These are phyloP conservation scores for Ptychobarbus kaznakovi DNA, from an alignment of 2,797 vertebrate genomes.

Conservation along the genomic window DNA sequence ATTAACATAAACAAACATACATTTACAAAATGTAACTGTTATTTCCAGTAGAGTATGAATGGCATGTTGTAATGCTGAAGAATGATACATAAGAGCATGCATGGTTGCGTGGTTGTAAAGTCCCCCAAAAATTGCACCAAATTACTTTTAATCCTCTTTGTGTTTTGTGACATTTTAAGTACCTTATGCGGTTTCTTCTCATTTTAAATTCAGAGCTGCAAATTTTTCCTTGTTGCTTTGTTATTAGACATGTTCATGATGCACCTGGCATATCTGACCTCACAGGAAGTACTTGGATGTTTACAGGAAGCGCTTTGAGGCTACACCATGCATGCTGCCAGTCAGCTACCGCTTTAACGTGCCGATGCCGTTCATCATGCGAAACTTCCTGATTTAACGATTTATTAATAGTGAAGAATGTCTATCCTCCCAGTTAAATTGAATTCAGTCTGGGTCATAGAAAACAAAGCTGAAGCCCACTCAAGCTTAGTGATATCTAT, in stretches of 20 bases:
- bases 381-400: slow-evolving; percentile 69
- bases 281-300: slow-evolving; percentile 79
- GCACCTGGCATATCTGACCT: slow-evolving; percentile 51
- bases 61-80: neutral
- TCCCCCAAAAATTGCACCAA: slow-evolving; percentile 74
- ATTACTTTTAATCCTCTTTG: slow-evolving; percentile 77
- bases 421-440: slow-evolving; percentile 60
- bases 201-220: slow-evolving; percentile 58
- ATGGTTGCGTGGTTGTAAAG: slow-evolving; percentile 65
- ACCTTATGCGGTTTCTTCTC: slow-evolving; percentile 37
- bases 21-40: neutral
- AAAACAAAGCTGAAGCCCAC: slow-evolving; percentile 53
- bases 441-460: slow-evolving; percentile 47
- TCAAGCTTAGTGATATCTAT: slow-evolving; percentile 57
- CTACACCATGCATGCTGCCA: slow-evolving; percentile 62
- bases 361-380: slow-evolving; percentile 40
- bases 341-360: slow-evolving; percentile 59
- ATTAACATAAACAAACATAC: neutral
- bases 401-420: slow-evolving; percentile 69
- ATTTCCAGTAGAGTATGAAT: neutral
- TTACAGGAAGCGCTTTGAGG: slow-evolving; percentile 79
- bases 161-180: slow-evolving; percentile 62
- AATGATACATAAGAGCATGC: slow-evolving; percentile 60
- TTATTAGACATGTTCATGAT: slow-evolving; percentile 55
- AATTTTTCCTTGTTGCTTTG: slow-evolving; percentile 53